Evolutionary conservation across 2,797 vertebrate genomes (phyloP), one percentile per base, ranked within the genome.

Genomic region (Gallinago solitaria): DNA sequence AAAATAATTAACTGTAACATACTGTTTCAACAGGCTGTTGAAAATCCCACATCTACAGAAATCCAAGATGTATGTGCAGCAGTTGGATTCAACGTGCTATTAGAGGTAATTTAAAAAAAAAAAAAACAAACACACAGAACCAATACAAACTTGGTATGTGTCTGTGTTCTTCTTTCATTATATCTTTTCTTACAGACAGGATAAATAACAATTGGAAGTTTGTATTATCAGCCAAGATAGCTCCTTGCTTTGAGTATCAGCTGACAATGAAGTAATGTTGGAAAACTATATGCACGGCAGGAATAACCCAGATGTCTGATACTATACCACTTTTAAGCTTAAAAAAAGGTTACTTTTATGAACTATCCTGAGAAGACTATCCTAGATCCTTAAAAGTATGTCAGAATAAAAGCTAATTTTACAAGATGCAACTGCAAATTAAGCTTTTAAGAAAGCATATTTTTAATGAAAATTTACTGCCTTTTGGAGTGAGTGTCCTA

Each of bases 1-100:
- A 69, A 68, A 51, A 27, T 25, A 65, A 74, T 41, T 63, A 71
- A 28, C 37, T 35, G 19, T 78, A 61, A 71, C 6, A 10, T 9
- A 3, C 70, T 88, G 18, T 78, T 96, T 74, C 87, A 89, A 82
- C 92, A 99, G 99, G 99, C 98, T 70, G 99, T 99, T 96, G 99
- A 99, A 98, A 99, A 99, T 84, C 99, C 99, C 9, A 99, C 99
- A 2, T 99, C 99, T 95, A 96, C 98, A 5, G 99, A 99, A 98
- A 99, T 99, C 97, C 98, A 98, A 89, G 99, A 99, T 91, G 99
- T 99, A 8, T 98, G 99, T 87, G 97, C 98, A 69, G 99, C 99
- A 11, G 98, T 98, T 71, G 99, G 99, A 93, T 96, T 99, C 93
- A 99, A 99, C 27, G 99, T 98, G 41, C 96, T 98, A 18, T 39